Evolutionary conservation across 2,113 vertebrate genomes (phyloP).

Genomic region (Synodontis membranacea): DNA sequence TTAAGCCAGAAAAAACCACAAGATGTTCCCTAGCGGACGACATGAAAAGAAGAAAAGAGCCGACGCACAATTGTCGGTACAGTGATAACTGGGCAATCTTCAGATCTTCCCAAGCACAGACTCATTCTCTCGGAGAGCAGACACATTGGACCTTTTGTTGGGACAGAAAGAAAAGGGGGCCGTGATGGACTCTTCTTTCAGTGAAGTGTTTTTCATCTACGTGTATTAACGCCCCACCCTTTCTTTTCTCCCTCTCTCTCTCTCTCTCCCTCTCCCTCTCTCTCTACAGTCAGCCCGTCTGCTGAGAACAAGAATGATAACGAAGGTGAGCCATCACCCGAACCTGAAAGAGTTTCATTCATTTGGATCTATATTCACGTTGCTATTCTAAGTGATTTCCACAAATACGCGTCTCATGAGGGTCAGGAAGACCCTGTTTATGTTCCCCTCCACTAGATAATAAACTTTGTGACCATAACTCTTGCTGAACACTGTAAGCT

Average conservation of each 20-base stretch:
- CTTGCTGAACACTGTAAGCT: background rate
- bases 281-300: conserved; percentile 38
- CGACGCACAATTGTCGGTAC: conserved; percentile 63
- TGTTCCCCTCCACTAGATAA: background rate
- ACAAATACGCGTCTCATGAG: background rate
- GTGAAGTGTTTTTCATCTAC: conserved; percentile 60
- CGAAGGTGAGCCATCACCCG: conserved; percentile 38
- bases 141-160: conserved; percentile 64
- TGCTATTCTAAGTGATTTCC: background rate
- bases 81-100: conserved; percentile 72
- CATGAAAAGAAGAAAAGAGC: conserved; percentile 66
- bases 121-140: conserved; percentile 60
- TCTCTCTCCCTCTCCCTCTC: conserved; percentile 32
- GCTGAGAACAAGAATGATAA: background rate
- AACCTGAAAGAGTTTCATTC: background rate
- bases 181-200: conserved; percentile 64
- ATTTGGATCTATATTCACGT: background rate
- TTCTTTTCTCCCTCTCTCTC: conserved; percentile 20
- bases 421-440: background rate
- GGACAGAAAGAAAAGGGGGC: conserved; percentile 45
- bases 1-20: conserved; percentile 64
- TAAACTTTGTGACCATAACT: background rate
- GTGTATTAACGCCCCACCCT: conserved; percentile 48
- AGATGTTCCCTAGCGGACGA: conserved; percentile 65
- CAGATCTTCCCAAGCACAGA: conserved; percentile 70